A percentile compares a stretch with the other conserved stretches of the same genome.
Evolutionary conservation across 2,888 invertebrate genomes (phyloP).

Genomic region (Stenotaenia linearis): DNA sequence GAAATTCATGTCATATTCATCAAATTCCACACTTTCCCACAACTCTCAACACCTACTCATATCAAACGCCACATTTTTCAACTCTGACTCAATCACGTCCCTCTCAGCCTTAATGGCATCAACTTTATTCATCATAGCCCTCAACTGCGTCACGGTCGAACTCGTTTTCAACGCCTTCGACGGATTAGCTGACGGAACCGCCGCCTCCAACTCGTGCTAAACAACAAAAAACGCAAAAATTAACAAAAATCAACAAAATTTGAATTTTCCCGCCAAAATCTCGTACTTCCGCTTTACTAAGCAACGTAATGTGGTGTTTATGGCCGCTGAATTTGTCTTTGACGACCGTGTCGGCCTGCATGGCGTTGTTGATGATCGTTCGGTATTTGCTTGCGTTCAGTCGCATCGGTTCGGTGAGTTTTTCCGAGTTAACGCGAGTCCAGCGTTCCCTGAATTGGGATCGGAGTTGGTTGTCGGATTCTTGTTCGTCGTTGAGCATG

Average conservation of each 20-base stretch:
- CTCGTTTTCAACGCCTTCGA: slow-evolving; percentile 52
- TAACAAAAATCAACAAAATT: slow-evolving; percentile 7
- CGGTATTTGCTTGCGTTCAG: slow-evolving; percentile 84
- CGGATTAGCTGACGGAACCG: slow-evolving; percentile 59
- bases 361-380: slow-evolving; percentile 80
- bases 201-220: slow-evolving; percentile 58
- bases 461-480: slow-evolving; percentile 79
- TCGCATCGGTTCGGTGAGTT: slow-evolving; percentile 81
- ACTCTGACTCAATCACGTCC: slow-evolving; percentile 78
- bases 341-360: slow-evolving; percentile 71
- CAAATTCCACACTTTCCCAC: no score
- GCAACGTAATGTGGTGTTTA: slow-evolving; percentile 69
- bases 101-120: slow-evolving; percentile 82
- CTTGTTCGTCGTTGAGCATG: slow-evolving; percentile 82
- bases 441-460: slow-evolving; percentile 88
- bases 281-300: slow-evolving; percentile 65
- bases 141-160: slow-evolving; percentile 61
- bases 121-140: slow-evolving; percentile 73
- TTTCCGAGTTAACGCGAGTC: slow-evolving; percentile 80
- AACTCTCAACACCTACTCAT: slow-evolving; percentile 64
- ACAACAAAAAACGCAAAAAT: slow-evolving; percentile 29
- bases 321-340: slow-evolving; percentile 78
- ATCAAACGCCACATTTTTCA: slow-evolving; percentile 70
- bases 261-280: no score
- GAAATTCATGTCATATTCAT: no score